Conservation (phyloP, 2,797 vertebrate genomes). For the Sebastes flavidus region DNA sequence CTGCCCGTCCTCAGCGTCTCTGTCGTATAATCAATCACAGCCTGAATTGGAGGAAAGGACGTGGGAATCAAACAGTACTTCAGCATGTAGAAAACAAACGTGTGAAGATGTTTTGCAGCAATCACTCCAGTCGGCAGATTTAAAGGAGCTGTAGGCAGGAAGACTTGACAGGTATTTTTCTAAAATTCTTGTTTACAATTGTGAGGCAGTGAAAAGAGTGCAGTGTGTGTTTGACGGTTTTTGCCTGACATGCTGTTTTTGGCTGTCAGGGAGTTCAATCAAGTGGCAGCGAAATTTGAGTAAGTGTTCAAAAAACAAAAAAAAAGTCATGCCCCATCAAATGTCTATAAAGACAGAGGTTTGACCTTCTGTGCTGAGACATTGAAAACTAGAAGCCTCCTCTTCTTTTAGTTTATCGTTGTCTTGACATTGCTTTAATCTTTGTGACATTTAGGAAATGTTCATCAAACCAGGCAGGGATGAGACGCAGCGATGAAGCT, state of each 20-base stretch:
- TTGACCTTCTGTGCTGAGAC: not conserved
- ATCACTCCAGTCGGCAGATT: not conserved
- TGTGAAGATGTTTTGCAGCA: constrained; percentile 3
- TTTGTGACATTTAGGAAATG: not conserved
- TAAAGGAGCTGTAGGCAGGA: not conserved
- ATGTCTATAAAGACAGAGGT: constrained; percentile 10
- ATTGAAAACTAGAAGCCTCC: not conserved
- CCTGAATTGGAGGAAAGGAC: not conserved
- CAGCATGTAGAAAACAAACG: not conserved
- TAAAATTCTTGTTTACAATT: constrained; percentile 18
- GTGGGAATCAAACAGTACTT: not conserved
- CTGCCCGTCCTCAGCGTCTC: constrained; percentile 17
- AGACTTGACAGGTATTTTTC: constrained; percentile 27
- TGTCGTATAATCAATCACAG: constrained; percentile 47
- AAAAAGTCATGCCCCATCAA: not conserved
- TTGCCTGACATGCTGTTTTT: constrained; percentile 1
- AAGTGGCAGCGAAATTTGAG: constrained; percentile 1
- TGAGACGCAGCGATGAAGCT: not conserved
- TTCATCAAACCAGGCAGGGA: not conserved
- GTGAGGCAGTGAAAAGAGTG: not conserved
- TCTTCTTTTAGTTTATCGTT: not conserved
- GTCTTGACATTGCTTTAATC: constrained; percentile 13
- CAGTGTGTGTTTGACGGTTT: constrained; percentile 11
- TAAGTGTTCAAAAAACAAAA: not conserved
- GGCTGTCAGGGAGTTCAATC: constrained; percentile 8